Evolutionary conservation across 2,888 invertebrate species (phyloP).

Genomic region (Lasius fuliginosus): DNA sequence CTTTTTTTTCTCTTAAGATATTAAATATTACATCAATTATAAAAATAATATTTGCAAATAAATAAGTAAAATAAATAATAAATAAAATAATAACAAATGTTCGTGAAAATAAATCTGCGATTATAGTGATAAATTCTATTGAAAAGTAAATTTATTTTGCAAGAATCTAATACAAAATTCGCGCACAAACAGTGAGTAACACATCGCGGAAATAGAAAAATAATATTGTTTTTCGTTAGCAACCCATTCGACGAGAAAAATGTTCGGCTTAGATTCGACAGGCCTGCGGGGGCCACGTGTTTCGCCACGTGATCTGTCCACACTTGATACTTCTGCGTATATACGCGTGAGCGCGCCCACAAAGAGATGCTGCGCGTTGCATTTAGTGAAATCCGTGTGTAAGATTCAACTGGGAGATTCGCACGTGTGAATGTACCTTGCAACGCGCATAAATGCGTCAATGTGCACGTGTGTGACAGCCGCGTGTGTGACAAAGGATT

Average conservation of each 20-base stretch:
- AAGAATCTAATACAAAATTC: neutral
- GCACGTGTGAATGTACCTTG: constrained; percentile 63
- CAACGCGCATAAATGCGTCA: constrained; percentile 48
- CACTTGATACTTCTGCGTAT: constrained; percentile 66
- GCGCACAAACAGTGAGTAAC: neutral
- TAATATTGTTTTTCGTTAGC: constrained; percentile 78
- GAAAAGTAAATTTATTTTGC: neutral
- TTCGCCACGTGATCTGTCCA: constrained; percentile 78
- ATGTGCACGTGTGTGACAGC: constrained; percentile 54
- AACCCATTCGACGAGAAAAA: constrained; percentile 78
- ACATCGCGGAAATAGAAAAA: constrained; percentile 74
- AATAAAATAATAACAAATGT: neutral
- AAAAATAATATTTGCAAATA: neutral
- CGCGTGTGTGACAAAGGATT: constrained; percentile 64
- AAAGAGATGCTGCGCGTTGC: constrained; percentile 68
- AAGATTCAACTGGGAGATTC: constrained; percentile 62
- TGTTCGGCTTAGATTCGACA: constrained; percentile 65
- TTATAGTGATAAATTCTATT: neutral
- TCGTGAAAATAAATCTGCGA: neutral
- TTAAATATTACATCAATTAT: neutral
- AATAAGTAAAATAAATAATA: neutral
- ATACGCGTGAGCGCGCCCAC: constrained; percentile 69
- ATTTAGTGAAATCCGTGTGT: constrained; percentile 48
- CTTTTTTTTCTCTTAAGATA: neutral
- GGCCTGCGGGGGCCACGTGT: constrained; percentile 78